Evolutionary conservation across 2,797 vertebrate species (phyloP).

Genomic region (Anniella stebbinsi): DNA sequence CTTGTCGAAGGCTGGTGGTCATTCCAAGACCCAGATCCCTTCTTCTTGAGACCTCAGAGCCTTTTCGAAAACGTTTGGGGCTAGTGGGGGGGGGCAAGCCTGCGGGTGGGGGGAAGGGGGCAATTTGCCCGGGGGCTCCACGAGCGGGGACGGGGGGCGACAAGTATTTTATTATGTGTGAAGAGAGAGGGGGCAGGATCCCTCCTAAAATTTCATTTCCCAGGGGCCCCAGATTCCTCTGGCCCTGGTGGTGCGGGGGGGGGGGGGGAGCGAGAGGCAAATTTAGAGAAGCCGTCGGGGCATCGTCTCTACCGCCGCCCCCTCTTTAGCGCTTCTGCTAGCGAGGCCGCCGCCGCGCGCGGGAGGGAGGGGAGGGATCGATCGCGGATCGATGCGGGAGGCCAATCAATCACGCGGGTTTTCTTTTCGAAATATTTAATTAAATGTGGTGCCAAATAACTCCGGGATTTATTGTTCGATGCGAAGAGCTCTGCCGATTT

Average conservation of each 20-base stretch:
- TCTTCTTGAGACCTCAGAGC: not conserved
- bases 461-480: conserved; percentile 92
- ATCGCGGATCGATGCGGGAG: conserved; percentile 88
- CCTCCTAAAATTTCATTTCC: no score
- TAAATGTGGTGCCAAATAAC: conserved; percentile 93
- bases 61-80: no score
- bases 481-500: conserved; percentile 95
- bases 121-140: no score
- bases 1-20: no score
- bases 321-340: conserved; percentile 87
- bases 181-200: no score
- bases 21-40: not conserved
- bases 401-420: conserved; percentile 91
- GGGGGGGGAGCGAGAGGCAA: conserved; percentile 48
- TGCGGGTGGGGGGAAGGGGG: not conserved
- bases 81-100: not conserved
- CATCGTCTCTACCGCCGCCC: not conserved
- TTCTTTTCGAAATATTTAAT: conserved; percentile 95
- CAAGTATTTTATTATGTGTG: no score
- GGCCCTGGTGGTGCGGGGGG: no score
- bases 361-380: conserved; percentile 73
- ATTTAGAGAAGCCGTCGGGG: conserved; percentile 73
- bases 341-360: conserved; percentile 76
- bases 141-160: no score
- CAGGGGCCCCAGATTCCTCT: no score